Conservation (phyloP, 2,113 vertebrate species). For the Misgurnus mizolepis region DNA sequence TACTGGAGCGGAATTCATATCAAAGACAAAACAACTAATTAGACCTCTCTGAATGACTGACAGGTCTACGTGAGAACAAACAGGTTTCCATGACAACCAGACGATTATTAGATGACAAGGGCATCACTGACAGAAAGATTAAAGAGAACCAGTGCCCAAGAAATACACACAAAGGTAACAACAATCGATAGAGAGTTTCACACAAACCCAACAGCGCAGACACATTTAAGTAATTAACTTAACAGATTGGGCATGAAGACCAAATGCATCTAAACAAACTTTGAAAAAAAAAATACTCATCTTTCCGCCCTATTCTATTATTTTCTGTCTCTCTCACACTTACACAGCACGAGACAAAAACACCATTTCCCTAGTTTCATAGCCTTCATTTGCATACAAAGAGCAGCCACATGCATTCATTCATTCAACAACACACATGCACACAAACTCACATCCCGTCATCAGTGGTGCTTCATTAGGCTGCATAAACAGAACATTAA, state of each 20-base stretch:
- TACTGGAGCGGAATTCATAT: conserved; percentile 11
- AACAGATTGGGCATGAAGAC: conserved; percentile 70
- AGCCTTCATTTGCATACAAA: conserved; percentile 16
- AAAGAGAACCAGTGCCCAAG: not conserved
- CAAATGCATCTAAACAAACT: conserved; percentile 69
- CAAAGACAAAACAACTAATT: conserved; percentile 29
- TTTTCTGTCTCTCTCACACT: not conserved
- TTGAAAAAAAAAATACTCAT: conserved; percentile 46
- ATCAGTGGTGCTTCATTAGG: conserved; percentile 56
- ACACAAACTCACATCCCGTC: conserved; percentile 48
- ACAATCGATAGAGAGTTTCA: conserved; percentile 11
- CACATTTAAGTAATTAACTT: conserved; percentile 77
- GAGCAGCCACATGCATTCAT: not conserved
- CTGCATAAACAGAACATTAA: conserved; percentile 72
- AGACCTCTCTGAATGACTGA: conserved; percentile 16
- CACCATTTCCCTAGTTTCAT: conserved; percentile 15
- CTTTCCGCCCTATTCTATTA: not conserved
- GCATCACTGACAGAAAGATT: conserved; percentile 63
- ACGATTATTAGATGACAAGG: conserved; percentile 54
- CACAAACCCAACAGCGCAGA: conserved; percentile 36
- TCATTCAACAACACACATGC: not conserved
- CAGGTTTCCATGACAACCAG: conserved; percentile 27
- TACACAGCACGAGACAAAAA: conserved; percentile 1
- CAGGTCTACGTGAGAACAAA: conserved; percentile 21
- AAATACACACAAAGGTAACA: not conserved